Evolutionary conservation across 2,888 invertebrate species (phyloP), one percentile per base, ranked within the genome.

Genomic region (Amphipoea lucens): DNA sequence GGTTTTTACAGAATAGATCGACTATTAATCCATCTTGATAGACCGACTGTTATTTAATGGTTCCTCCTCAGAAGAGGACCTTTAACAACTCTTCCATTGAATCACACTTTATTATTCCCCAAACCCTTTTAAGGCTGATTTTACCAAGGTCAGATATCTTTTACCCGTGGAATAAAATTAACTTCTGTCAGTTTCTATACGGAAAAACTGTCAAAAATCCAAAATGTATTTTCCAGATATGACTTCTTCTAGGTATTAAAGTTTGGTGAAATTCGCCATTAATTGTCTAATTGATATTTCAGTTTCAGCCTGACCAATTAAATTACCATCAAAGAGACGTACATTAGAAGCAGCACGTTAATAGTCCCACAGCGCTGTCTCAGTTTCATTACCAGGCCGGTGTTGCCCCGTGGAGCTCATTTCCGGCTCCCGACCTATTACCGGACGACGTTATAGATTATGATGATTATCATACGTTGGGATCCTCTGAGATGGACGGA

Each of bases 391-490:
- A 70, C 63, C 36, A 70, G 63, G 57, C 62, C 83, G 71, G 68
- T 36, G n/a, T 36, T 14, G 69, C 40, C 54, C 74, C 62, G 57
- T 69, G 69, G 83, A 79, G 66, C 83, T 86, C 83, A 84, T 84
- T 84, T 78, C 78, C 84, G 69, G 48, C 29, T 51, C 57, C 62
- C 68, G 40, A 11, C 17, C 70, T 74, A 36, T 82, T 80, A 80
- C 71, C 71, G 82, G 81, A 87, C 70, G 54, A n/a, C 17, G 17
- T 29, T 45, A 73, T 76, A 82, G 68, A 83, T 85, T 85, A 85
- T 36, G n/a, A 69, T 72, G 72, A 65, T 82, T 72, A 69, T 63
- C 72, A 68, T 69, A 68, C n/a, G n/a, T 80, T 79, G 79, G 48
- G 40, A 36, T 4, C 23, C 45, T 69, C 11, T 70, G 51, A 45